Conservation (phyloP, 2,113 vertebrate genomes). For the Choloepus hoffmanni region DNA sequence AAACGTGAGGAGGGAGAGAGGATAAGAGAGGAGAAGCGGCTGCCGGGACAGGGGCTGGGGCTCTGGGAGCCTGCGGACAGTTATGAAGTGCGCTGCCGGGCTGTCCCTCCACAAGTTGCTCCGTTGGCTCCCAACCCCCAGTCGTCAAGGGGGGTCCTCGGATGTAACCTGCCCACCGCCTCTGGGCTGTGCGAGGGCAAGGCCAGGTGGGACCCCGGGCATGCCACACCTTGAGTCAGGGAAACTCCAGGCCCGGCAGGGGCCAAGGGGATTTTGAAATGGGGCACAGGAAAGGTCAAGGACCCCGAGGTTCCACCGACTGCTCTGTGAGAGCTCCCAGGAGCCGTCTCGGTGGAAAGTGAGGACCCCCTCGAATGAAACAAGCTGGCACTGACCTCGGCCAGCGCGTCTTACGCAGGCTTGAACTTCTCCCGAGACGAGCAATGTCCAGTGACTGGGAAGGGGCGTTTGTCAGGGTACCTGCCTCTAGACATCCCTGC, state of each 20-base stretch:
- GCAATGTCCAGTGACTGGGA: accelerated
- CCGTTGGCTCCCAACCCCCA: not conserved
- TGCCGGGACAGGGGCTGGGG: no score
- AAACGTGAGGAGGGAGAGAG: no score
- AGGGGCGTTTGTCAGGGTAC: not conserved
- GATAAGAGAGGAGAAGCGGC: no score
- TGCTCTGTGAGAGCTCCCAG: not conserved
- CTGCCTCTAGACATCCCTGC: no score
- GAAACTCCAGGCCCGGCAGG: not conserved
- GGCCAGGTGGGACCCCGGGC: not conserved
- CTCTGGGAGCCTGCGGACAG: no score
- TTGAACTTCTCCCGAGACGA: no score
- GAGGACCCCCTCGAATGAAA: not conserved
- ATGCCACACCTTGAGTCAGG: not conserved
- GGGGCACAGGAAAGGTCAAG: not conserved
- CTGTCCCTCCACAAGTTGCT: no score
- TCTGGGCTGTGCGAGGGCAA: not conserved
- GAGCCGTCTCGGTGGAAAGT: not conserved
- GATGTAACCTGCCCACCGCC: no score
- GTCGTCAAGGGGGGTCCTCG: no score
- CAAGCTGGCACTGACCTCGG: accelerated
- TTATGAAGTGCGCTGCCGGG: no score
- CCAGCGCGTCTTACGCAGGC: accelerated
- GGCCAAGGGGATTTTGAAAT: not conserved
- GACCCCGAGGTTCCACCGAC: not conserved